Evolutionary conservation across 1,140 invertebrate genomes (phyloP), one percentile per base, ranked within the genome.

Genomic region (Drosophila kepulauana): DNA sequence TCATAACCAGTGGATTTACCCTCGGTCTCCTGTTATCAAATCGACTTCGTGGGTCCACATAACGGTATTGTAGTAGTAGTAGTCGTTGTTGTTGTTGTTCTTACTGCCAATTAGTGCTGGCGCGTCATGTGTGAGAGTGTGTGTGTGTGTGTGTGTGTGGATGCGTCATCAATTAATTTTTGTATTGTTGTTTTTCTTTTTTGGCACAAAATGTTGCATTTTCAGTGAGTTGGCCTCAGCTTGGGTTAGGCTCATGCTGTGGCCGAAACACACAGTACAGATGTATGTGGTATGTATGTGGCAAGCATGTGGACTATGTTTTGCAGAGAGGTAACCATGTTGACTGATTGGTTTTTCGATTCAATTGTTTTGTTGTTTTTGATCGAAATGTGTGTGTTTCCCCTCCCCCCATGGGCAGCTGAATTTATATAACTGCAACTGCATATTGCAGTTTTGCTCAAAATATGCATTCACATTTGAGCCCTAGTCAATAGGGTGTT

Each of bases 71-170:
- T 48, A 28, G 52, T 54, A 78, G 52, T 54, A 78, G 63, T 64
- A 79, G 45, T 68, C 57, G 46, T 57, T 73, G 20, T 20, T 20
- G 56, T 68, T 62, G 64, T 67, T 84, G 77, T 74, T 87, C 71
- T 75, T 82, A 73, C 77, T 88, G 82, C 82, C 82, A 87, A 87
- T 87, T 87, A 87, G 82, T 88, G 80, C 77, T 88, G 79, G 79
- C 75, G 84, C 80, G 65, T 70, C 71, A 70, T 82, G 58, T 65
- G 57, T 58, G 38, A 35, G 30, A 20, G 62, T 52, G 51, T 38
- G 35, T 38, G 0, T 38, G 0, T 38, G 35, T 59, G 62, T 69
- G 51, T 67, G 46, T 28, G 54, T 72, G 78, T 76, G 79, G 48
- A 65, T 61, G 54, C 38, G 77, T 79, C 84, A 87, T 87, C 84